Base-by-base conservation (phyloP, 2,888 invertebrate species). In the Eutolmus rufibarbis region DNA sequence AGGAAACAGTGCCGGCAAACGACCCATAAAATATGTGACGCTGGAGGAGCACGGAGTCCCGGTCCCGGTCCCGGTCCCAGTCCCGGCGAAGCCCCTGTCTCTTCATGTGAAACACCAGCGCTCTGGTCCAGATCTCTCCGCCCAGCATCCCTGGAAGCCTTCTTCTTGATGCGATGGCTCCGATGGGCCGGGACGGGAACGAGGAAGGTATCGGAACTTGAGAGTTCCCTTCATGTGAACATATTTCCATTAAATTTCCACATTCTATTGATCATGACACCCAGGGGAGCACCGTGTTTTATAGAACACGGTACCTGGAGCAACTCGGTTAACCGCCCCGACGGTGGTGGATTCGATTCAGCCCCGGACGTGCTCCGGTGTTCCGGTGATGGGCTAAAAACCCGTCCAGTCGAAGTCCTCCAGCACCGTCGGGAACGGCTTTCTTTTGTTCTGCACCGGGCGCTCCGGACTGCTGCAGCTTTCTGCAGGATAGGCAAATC, bases 201-300 rank as follows among this genome's bases (percentile, higher is more conserved):
- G 85, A 46, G 46, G 51, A 85, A 74, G 28, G 57, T 74, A 85
- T 85, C 74, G 85, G 85, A 74, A 85, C 85, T 43, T 74, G 74
- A 74, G 43, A 85, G 46, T 43, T 74, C 74, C 74, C 85, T 43
- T 57, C 76, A 77, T 78, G 86, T 77, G 77, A 77, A 74, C 85
- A 85, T 85, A 85, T 86, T 86, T 87, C 88, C 87, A 88, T 88
- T 88, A 88, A 88, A 88, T 87, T 88, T 88, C 87, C 86, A 88
- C 88, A 88, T 88, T 87, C 88, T 87, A 88, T 88, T 88, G 88
- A 88, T 88, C 87, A 88, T 84, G 88, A 88, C 88, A 88, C 88
- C 87, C 88, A 86, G 46, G 88, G 88, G 88, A 88, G 86, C 23
- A 66, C 74, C 77, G 79, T 86, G 86, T 87, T 86, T 86, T 86